Evolutionary conservation across 2,113 vertebrate genomes (phyloP).

Genomic region (Seriola rivoliana): DNA sequence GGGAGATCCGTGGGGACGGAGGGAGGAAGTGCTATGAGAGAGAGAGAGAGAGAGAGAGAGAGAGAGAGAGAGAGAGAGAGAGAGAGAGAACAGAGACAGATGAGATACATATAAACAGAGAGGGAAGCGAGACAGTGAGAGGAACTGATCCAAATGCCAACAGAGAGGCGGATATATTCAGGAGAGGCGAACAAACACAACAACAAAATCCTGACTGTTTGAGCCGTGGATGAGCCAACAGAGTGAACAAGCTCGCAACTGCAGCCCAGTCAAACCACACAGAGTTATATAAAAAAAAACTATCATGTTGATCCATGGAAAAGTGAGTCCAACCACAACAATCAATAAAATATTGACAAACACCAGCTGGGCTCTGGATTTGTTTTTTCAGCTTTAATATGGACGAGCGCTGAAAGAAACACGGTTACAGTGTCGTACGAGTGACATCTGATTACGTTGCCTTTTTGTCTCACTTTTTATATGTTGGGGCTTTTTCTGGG

Average conservation of each 20-base stretch:
- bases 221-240: slow-evolving; percentile 27
- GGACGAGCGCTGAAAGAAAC: background rate
- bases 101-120: slow-evolving; percentile 23
- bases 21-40: slow-evolving; percentile 7
- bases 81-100: background rate
- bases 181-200: slow-evolving; percentile 24
- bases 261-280: slow-evolving; percentile 37
- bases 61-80: too few species aligned
- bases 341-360: slow-evolving; percentile 71
- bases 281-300: slow-evolving; percentile 78
- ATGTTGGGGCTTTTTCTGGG: background rate
- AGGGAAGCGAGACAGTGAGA: slow-evolving; percentile 44
- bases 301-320: slow-evolving; percentile 72
- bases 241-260: slow-evolving; percentile 22
- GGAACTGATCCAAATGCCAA: slow-evolving; percentile 43
- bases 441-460: background rate
- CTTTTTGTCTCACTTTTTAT: too few species aligned
- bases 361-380: slow-evolving; percentile 28
- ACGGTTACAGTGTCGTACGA: background rate
- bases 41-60: too few species aligned
- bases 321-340: slow-evolving; percentile 36
- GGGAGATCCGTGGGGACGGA: slow-evolving; percentile 41
- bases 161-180: slow-evolving; percentile 37
- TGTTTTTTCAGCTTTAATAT: slow-evolving; percentile 31
- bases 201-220: slow-evolving; percentile 22